A percentile compares a stretch with the other conserved stretches of the same genome.
phyloP scores from a whole-genome alignment of 2,113 vertebrate genomes.

The Heterotilapia buettikoferi region DNA sequence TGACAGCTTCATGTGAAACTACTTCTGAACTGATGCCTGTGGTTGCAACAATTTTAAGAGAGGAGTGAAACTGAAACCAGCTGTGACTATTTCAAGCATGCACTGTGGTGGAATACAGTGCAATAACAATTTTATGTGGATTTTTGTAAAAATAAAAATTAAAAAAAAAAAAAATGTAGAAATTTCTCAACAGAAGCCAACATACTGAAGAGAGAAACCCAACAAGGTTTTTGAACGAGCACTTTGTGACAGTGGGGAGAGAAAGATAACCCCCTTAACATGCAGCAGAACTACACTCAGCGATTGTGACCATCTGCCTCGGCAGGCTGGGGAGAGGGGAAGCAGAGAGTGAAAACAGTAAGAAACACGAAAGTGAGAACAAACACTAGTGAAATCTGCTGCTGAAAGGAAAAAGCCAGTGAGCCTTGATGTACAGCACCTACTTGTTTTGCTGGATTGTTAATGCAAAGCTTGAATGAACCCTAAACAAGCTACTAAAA shows the following conservation, averaged over 20 bases:
- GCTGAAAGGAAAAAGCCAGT: not conserved
- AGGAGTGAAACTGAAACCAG: not conserved
- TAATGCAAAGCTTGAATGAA: not conserved
- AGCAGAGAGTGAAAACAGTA: not conserved
- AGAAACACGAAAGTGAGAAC: not conserved
- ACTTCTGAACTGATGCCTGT: not conserved
- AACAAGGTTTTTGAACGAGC: not conserved
- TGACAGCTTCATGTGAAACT: not conserved
- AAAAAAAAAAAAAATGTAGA: not conserved
- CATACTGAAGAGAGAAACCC: not conserved
- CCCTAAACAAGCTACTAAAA: not conserved
- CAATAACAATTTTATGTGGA: not conserved
- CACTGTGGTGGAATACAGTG: not conserved
- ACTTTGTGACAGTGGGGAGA: not conserved
- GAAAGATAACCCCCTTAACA: not conserved
- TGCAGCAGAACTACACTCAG: not conserved
- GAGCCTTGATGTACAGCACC: not conserved
- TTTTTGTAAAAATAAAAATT: not conserved
- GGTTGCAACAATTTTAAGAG: not conserved
- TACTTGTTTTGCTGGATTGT: not conserved
- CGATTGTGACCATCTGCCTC: not conserved
- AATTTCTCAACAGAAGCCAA: not conserved
- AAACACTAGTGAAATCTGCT: not conserved
- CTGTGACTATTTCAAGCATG: not conserved
- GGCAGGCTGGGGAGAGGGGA: not conserved